Percentiles rank a stretch among this genome's conserved stretches.
phyloP scores from a whole-genome alignment of 2,797 vertebrate genomes.

The Catharus ustulatus region DNA sequence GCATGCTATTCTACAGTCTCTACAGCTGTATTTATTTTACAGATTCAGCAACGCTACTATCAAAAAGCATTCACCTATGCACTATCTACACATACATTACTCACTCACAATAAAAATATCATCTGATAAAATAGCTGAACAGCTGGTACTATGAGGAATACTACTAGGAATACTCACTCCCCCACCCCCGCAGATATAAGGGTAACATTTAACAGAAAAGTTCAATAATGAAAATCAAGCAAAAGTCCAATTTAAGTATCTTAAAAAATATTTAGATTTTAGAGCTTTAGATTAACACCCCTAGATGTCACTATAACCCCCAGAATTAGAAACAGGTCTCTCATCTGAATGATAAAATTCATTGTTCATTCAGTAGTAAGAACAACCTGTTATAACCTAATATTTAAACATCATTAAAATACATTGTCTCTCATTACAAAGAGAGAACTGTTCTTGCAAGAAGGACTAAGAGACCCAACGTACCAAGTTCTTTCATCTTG shows the following conservation, averaged over 20 bases:
- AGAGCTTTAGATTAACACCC: conserved; percentile 39
- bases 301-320: conserved; percentile 78
- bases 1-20: not conserved
- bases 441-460: not conserved
- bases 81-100: not conserved
- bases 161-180: not conserved
- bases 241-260: not conserved
- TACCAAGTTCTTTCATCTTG: conserved; percentile 87
- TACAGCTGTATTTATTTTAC: not conserved
- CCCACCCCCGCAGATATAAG: not conserved
- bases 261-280: not conserved
- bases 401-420: not conserved
- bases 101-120: not conserved
- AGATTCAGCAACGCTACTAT: not conserved
- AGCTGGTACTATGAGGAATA: not conserved
- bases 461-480: conserved; percentile 22
- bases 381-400: not conserved
- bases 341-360: conserved; percentile 1
- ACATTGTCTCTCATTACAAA: not conserved
- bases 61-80: not conserved
- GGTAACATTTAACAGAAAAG: not conserved
- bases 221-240: not conserved
- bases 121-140: not conserved
- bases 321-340: conserved; percentile 40
- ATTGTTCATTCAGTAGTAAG: not conserved